Conservation (phyloP, 2,797 vertebrate species). For the Eremophila alpestris region DNA sequence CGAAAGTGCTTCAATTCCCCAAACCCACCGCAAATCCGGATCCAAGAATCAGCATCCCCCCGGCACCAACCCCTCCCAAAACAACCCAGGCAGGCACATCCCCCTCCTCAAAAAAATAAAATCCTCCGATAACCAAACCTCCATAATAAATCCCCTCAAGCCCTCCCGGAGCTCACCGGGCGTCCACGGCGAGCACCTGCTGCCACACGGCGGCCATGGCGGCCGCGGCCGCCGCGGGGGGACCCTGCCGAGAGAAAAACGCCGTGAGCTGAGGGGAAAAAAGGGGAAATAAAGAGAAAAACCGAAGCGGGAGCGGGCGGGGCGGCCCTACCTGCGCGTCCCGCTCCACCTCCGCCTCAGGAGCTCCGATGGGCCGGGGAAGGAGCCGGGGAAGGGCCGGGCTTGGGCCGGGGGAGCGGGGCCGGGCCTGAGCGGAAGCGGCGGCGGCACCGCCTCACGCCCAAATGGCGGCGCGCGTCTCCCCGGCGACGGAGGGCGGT, state of each 20-base stretch:
- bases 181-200: conserved; percentile 32
- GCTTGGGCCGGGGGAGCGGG: neutral
- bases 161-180: neutral
- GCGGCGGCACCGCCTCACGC: neutral
- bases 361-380: neutral
- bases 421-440: neutral
- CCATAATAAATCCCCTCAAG: neutral
- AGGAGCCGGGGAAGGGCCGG: neutral
- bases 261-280: neutral
- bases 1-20: fast-evolving
- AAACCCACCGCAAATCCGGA: too few relatives aligned
- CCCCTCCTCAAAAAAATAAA: fast-evolving
- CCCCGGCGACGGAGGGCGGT: neutral
- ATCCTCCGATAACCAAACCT: neutral
- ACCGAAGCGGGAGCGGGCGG: too few relatives aligned
- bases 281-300: fast-evolving
- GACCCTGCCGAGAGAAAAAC: neutral
- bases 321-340: neutral
- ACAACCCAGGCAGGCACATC: neutral
- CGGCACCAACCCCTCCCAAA: neutral
- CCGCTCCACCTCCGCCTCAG: neutral
- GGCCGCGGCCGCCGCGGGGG: neutral
- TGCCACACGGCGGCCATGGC: conserved; percentile 34
- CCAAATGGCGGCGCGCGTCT: neutral
- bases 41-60: too few relatives aligned